Evolutionary conservation across 2,113 vertebrate species (phyloP).

Genomic region (Salvator merianae): DNA sequence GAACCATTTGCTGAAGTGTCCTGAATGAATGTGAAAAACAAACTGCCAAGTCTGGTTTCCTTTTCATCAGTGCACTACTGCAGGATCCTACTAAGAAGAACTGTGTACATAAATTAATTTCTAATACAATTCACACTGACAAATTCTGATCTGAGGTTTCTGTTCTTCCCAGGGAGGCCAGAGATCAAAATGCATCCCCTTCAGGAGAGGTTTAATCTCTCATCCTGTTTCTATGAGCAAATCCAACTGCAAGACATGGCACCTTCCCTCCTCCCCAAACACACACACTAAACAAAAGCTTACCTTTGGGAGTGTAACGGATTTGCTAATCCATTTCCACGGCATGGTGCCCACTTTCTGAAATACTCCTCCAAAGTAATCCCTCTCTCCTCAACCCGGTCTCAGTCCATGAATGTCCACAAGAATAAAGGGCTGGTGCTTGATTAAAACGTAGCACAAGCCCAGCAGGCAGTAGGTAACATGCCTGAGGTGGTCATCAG

Average conservation of each 20-base stretch:
- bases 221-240: neutral
- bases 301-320: conserved; percentile 63
- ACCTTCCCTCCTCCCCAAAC: too few relatives aligned
- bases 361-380: neutral
- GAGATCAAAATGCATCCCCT: neutral
- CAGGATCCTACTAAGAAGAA: conserved; percentile 22
- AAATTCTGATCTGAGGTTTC: neutral
- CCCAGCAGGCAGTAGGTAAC: fast-evolving
- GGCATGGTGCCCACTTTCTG: conserved; percentile 33
- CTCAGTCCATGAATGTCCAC: conserved; percentile 10
- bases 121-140: too few relatives aligned
- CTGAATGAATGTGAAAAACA: neutral
- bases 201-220: neutral
- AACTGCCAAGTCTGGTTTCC: neutral
- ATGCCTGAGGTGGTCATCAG: neutral
- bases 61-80: neutral
- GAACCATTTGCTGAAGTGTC: neutral
- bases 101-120: conserved; percentile 6
- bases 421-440: neutral
- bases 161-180: neutral
- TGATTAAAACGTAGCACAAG: fast-evolving
- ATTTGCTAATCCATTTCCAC: conserved; percentile 58
- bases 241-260: neutral
- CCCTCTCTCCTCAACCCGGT: neutral
- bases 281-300: conserved; percentile 15